Evolutionary conservation across 1,140 invertebrate genomes (phyloP).

Genomic region (Drosophila triauraria): DNA sequence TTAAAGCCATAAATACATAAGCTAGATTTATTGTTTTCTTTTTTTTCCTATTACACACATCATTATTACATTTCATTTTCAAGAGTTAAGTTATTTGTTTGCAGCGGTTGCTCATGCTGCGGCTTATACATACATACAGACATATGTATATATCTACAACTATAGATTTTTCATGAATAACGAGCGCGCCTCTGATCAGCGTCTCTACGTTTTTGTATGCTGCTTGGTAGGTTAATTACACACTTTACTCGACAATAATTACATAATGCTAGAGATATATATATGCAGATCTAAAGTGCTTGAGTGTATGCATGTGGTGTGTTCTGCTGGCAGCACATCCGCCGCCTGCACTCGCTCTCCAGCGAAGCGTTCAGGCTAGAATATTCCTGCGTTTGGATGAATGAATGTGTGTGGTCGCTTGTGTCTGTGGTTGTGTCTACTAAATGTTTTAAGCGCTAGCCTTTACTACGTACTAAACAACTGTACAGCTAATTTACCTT

Average conservation of each 20-base stretch:
- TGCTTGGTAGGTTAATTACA: slow-evolving; percentile 77
- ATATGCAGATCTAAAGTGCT: slow-evolving; percentile 56
- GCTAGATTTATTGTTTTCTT: slow-evolving; percentile 65
- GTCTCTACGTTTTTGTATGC: slow-evolving; percentile 66
- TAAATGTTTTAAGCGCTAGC: slow-evolving; percentile 77
- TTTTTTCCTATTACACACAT: slow-evolving; percentile 69
- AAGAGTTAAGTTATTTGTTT: slow-evolving; percentile 52
- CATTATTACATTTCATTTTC: slow-evolving; percentile 64
- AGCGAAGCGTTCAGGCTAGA: slow-evolving; percentile 60
- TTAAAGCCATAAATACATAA: slow-evolving; percentile 79
- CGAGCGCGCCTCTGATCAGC: slow-evolving; percentile 40
- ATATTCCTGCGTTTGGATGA: slow-evolving; percentile 25
- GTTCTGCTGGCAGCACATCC: slow-evolving; percentile 27
- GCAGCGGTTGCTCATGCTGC: slow-evolving; percentile 46
- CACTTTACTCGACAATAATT: slow-evolving; percentile 73
- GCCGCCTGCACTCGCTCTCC: slow-evolving; percentile 34
- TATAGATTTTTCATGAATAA: slow-evolving; percentile 48
- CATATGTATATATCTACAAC: slow-evolving; percentile 28
- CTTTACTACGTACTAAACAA: slow-evolving; percentile 72
- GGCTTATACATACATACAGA: slow-evolving; percentile 40
- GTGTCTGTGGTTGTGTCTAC: slow-evolving; percentile 39
- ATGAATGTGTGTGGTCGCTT: slow-evolving; percentile 1
- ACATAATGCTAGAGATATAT: slow-evolving; percentile 75
- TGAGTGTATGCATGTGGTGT: slow-evolving; percentile 25
- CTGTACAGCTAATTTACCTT: slow-evolving; percentile 81